Percentiles rank a stretch among this genome's conserved stretches.
Conservation (phyloP, 2,797 vertebrate species). For the Hapalemur alaotrensis region DNA sequence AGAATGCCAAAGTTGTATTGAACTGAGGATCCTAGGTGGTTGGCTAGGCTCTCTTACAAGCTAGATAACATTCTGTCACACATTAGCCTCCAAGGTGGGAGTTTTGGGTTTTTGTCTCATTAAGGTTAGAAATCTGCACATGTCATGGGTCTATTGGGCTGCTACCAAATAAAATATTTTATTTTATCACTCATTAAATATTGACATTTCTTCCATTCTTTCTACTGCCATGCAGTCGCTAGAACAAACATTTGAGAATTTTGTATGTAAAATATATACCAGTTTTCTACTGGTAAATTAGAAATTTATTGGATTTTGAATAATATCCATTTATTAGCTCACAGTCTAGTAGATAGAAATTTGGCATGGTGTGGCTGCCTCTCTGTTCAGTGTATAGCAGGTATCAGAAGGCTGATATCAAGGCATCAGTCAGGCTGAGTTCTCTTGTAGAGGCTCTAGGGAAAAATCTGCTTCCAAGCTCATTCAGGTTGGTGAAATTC, state of each 20-base stretch:
- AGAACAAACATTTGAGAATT: not conserved
- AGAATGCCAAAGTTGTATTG: not conserved
- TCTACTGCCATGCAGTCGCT: not conserved
- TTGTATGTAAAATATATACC: not conserved
- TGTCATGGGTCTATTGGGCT: not conserved
- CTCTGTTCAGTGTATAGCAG: not conserved
- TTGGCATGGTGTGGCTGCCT: not conserved
- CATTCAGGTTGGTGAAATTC: not conserved
- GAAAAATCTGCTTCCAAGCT: not conserved
- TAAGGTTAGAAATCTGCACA: not conserved
- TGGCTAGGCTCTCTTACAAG: not conserved
- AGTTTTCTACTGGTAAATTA: conserved; percentile 1
- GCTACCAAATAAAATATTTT: not conserved
- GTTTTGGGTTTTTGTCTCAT: not conserved
- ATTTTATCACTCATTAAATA: not conserved
- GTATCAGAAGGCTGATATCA: not conserved
- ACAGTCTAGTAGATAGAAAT: not conserved
- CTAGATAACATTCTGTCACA: not conserved
- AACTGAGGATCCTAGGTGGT: not conserved
- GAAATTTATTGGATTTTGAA: not conserved
- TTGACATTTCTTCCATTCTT: not conserved
- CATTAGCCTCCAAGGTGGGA: not conserved
- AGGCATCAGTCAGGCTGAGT: not conserved
- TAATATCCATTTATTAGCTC: not conserved
- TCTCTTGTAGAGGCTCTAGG: not conserved